Evolutionary conservation across 2,797 vertebrate species (phyloP), one percentile per base, ranked within the genome.

Genomic region (Danio kyathit): DNA sequence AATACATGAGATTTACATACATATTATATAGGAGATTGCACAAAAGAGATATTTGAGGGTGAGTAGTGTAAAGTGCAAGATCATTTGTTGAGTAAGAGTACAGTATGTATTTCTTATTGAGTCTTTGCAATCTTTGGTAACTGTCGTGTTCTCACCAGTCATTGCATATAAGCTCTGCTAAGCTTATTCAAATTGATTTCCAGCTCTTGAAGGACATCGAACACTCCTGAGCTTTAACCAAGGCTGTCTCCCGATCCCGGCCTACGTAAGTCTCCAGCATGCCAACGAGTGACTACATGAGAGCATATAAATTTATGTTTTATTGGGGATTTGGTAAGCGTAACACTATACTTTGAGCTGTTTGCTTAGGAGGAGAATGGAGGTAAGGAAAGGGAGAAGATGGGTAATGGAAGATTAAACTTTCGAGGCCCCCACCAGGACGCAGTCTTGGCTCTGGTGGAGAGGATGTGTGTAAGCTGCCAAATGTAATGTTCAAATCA

Each of bases 201-300:
- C 8, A 46, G 38, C 65, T 74, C 71, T 78, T 75, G 46, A 48
- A 64, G 81, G 81, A 81, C 74, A 82, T 83, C 82, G 76, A 71
- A 83, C 56, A 84, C 85, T 85, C 82, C 59, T 86, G 72, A 80
- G 83, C 79, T 84, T 78, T 84, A 81, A 89, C 84, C 79, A 87
- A 82, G 85, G 77, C 79, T 61, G 69, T 83, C 74, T 85, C 40
- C 72, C 84, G 84, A 90, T 83, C 73, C 86, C 65, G 77, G 74
- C 78, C 82, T 87, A 87, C 85, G 56, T 82, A 77, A 85, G 82
- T 76, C 77, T 79, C 56, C 83, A 82, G 83, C 81, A 89, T 88
- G 87, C 89, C 87, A 89, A 63, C 87, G 89, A 93, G 88, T 90
- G 90, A 91, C 89, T 87, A 85, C 90, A 92, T 84, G 80, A 87